Evolutionary conservation across 2,797 vertebrate species (phyloP).

Genomic region (Anolis apletophallus): DNA sequence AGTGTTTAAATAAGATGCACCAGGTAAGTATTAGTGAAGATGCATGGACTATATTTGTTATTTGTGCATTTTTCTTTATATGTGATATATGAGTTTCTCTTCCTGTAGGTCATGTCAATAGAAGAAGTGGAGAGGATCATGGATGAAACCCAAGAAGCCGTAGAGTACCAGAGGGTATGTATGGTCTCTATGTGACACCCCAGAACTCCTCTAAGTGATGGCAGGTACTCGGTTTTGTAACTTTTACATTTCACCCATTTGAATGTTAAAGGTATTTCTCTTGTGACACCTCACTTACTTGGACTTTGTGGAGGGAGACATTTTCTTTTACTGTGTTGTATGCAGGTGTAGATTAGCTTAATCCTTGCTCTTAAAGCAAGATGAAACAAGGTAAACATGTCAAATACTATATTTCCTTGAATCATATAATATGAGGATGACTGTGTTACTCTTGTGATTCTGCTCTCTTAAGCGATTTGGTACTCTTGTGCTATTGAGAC

Average conservation of each 20-base stretch:
- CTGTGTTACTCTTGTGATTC: no score
- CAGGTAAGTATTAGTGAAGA: conserved; percentile 49
- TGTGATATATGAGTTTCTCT: background rate
- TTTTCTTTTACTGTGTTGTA: background rate
- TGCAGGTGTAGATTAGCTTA: background rate
- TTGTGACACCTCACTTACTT: background rate
- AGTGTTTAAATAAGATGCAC: conserved; percentile 90
- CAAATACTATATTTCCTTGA: background rate
- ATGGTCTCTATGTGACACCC: fast-evolving
- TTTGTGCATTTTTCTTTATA: fast-evolving
- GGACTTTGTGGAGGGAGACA: no score
- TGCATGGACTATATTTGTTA: background rate
- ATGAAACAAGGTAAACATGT: no score
- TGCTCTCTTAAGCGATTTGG: background rate
- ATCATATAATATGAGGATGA: background rate
- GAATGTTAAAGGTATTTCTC: background rate
- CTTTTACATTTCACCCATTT: background rate
- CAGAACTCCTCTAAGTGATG: background rate
- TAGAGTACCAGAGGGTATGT: conserved; percentile 93
- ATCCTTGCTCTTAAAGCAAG: background rate
- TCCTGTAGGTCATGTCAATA: conserved; percentile 89
- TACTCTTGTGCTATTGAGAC: background rate
- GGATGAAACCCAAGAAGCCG: conserved; percentile 92
- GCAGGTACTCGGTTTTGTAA: background rate
- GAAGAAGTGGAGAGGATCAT: conserved; percentile 94